Base-by-base conservation (phyloP, 2,888 invertebrate genomes). In the Chironomus tentans region DNA sequence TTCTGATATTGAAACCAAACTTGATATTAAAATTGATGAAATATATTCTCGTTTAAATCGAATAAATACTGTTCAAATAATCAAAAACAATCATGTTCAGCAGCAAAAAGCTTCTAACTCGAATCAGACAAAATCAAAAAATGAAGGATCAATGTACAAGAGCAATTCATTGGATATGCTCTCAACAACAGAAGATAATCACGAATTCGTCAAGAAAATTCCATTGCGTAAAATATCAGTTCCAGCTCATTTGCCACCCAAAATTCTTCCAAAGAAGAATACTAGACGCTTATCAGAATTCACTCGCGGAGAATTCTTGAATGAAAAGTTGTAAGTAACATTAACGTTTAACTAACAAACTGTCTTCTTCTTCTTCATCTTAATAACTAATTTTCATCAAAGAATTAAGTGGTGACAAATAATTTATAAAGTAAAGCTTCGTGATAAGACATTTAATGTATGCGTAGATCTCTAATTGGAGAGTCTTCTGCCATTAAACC, bases 261-360 rank as follows among this genome's bases (percentile, higher is more conserved):
- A 68, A 21, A 13, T 21, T 22, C 76, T 38, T n/a, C 38, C 24
- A 76, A 78, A 83, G 81, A 81, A 81, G 79, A 84, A 83, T 81
- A 83, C 84, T 79, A 81, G 84, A 77, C 82, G 84, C 79, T 82
- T 84, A 80, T 84, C 84, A 79, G 84, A 84, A 81, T 84, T 84
- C 82, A 84, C 84, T 80, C 81, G 84, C 78, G 84, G 84, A 81
- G 84, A 84, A 84, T 84, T 84, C 82, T 81, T 84, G 82, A 84
- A 84, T 81, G 84, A 84, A 83, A 84, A 84, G 84, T 80, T 81
- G 84, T 84, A 84, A 84, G 84, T 84, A 78, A 61, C 15, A 6
- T 56, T 4, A 56, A 10, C 10, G 38, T 56, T 13, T 2, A 56
- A 56, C 50, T 50, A 50, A 4, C 4, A 50, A 50, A 50, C 50